Evolutionary conservation across 53 echinoderm and acorn worm genomes (phyloP), one percentile per base, ranked within the genome.

Genomic region (Luidia sarsii): DNA sequence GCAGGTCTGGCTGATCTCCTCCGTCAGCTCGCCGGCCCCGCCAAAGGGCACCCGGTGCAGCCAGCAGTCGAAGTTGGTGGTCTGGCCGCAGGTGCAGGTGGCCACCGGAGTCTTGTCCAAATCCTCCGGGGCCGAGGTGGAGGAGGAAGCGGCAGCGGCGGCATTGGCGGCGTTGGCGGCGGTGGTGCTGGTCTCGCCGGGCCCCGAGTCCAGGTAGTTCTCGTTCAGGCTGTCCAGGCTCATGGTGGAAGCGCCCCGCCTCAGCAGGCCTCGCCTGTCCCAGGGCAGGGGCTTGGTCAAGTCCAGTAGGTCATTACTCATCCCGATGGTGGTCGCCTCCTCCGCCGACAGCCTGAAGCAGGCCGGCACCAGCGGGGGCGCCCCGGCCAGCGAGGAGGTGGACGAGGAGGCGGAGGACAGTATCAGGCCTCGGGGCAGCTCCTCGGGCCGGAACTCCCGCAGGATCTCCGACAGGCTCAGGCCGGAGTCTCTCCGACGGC

Each of bases 201-300:
- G 46, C 29, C 81, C 56, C 20, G 71, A 68, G 48, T 89, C 88
- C 32, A 89, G 65, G 62, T 91, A 80, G 79, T 99, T 94, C 57
- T 99, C 94, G 77, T 99, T 99, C 14, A 99, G 81, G 50, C 99
- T 99, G 56, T 99, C 99, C 41, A 99, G 52, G 81, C 99, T 94
- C 77, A 99, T 94, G 6, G 91, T 89, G 54, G 89, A 99, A 62
- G 86, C 80, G 24, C 89, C 89, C 5, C 86, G 80, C 32, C 81
- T 75, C 24, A 89, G 77, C 35, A 36, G 22, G 23, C 83, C 82
- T 65, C 82, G 64, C 35, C 49, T 14, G 23, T 89, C 82, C 72
- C 82, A 71, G 1, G 71, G 60, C 38, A 89, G 41, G 33, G 89
- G 89, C 69, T 89, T 89, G 34, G 83, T 65, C 67, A 89, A 60